Conservation (phyloP, 1,140 invertebrate species). For the Triops cancriformis region DNA sequence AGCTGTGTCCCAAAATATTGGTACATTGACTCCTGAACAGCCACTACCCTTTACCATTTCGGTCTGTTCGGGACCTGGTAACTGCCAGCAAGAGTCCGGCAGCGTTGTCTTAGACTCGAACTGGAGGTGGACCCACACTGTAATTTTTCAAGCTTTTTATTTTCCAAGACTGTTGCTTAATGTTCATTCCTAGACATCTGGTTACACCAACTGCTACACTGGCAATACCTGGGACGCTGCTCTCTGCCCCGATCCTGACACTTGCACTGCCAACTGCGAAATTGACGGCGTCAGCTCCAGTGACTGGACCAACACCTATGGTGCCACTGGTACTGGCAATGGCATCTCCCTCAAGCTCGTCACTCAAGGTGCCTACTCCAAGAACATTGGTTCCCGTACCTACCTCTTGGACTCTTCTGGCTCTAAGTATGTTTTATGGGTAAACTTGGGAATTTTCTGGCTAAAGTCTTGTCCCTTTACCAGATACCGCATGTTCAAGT, state of each 20-base stretch:
- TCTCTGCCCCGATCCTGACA: conserved; percentile 31
- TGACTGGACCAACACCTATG: conserved; percentile 32
- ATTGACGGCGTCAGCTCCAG: conserved; percentile 30
- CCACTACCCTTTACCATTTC: conserved; percentile 27
- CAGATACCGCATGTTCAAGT: conserved; percentile 32
- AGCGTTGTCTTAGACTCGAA: conserved; percentile 29
- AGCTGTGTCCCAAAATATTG: conserved; percentile 26
- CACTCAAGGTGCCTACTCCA: conserved; percentile 31
- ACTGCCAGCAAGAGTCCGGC: conserved; percentile 22
- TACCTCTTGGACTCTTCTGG: conserved; percentile 31
- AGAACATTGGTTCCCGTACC: conserved; percentile 31
- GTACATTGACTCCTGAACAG: conserved; percentile 27
- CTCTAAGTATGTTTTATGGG: conserved; percentile 21
- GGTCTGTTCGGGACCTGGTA: conserved; percentile 28
- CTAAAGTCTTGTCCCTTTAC: neutral
- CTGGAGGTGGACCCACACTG: conserved; percentile 31
- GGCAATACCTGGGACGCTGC: conserved; percentile 30
- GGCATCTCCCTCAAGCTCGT: conserved; percentile 28
- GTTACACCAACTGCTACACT: conserved; percentile 30
- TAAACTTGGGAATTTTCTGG: neutral
- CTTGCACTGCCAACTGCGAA: conserved; percentile 31
- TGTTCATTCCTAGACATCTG: conserved; percentile 16
- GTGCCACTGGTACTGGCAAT: conserved; percentile 26
- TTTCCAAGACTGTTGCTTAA: neutral
- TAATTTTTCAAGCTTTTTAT: neutral